phyloP scores from a whole-genome alignment of 2,888 invertebrate species.

The Elegia similella region DNA sequence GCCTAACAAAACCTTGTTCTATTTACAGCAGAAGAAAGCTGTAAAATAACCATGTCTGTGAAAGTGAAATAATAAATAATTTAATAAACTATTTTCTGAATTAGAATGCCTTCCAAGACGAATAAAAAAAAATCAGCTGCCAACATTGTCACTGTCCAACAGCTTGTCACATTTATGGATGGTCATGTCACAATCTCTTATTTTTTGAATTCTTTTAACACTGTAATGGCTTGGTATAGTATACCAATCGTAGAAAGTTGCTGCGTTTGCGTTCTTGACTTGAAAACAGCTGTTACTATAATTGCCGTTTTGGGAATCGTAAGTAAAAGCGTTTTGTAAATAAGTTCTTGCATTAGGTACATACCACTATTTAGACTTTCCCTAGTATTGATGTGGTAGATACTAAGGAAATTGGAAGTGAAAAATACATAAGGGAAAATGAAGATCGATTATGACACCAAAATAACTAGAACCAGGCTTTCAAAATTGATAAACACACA shows the following conservation, averaged over 20 bases:
- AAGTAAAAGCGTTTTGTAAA: slow-evolving; percentile 28
- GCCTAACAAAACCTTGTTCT: too few species aligned
- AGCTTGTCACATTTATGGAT: background rate
- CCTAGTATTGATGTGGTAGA: too few species aligned
- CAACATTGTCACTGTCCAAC: slow-evolving; percentile 5
- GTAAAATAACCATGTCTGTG: too few species aligned
- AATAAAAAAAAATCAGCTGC: background rate
- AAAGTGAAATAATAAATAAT: too few species aligned
- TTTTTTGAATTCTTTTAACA: background rate
- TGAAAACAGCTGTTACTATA: slow-evolving; percentile 53
- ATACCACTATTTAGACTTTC: too few species aligned
- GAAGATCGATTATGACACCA: too few species aligned
- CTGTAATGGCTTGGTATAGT: slow-evolving; percentile 29
- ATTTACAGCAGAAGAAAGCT: too few species aligned
- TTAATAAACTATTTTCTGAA: background rate
- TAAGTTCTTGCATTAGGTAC: too few species aligned
- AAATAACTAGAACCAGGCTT: too few species aligned
- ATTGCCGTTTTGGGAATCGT: slow-evolving; percentile 59
- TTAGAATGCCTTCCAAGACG: background rate
- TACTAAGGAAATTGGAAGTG: too few species aligned
- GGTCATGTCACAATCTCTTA: background rate
- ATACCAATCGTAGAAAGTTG: slow-evolving; percentile 37
- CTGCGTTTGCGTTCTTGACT: slow-evolving; percentile 50
- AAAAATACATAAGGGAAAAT: too few species aligned
- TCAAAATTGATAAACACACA: too few species aligned